A percentile compares a stretch with the other conserved stretches of the same genome.
These are phyloP conservation scores for Drosophila borborema DNA, from an alignment of 2,888 invertebrate species.

Conservation along the genomic window DNA sequence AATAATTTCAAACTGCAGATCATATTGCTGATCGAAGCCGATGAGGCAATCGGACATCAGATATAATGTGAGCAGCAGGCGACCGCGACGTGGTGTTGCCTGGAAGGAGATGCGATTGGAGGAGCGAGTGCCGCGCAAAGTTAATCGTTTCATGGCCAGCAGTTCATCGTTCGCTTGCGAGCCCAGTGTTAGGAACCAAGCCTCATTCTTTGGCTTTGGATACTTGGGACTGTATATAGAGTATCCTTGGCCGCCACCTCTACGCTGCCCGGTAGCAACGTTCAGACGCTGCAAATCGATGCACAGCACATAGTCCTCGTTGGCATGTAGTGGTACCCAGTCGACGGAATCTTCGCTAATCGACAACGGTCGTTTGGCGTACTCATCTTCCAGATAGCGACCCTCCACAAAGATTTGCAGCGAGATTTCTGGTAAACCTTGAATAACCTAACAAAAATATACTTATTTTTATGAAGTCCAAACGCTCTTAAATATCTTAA, in stretches of 20 bases:
- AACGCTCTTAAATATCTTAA: background rate
- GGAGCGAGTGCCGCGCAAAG: conserved; percentile 86
- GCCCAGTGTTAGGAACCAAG: conserved; percentile 96
- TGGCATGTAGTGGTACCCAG: conserved; percentile 89
- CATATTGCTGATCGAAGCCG: conserved; percentile 96
- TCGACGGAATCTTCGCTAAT: conserved; percentile 84
- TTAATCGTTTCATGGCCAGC: conserved; percentile 92
- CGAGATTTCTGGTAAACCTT: conserved; percentile 88
- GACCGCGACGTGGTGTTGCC: conserved; percentile 89
- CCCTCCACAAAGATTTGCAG: conserved; percentile 87
- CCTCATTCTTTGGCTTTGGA: conserved; percentile 97
- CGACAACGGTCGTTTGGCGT: conserved; percentile 73
- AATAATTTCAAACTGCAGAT: conserved; percentile 86
- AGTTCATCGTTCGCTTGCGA: conserved; percentile 90
- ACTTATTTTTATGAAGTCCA: background rate
- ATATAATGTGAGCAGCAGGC: conserved; percentile 92
- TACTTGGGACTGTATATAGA: conserved; percentile 94
- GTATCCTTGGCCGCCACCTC: conserved; percentile 76
- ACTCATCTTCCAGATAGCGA: conserved; percentile 83
- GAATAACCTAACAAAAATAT: conserved; percentile 86
- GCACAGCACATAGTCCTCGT: conserved; percentile 90
- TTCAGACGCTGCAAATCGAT: conserved; percentile 86
- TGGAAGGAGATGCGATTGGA: conserved; percentile 88
- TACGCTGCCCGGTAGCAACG: conserved; percentile 85
- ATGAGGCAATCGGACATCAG: conserved; percentile 96